These are phyloP conservation scores for Heliornis fulica DNA, from an alignment of 2,113 vertebrate genomes.

Conservation along the genomic window DNA sequence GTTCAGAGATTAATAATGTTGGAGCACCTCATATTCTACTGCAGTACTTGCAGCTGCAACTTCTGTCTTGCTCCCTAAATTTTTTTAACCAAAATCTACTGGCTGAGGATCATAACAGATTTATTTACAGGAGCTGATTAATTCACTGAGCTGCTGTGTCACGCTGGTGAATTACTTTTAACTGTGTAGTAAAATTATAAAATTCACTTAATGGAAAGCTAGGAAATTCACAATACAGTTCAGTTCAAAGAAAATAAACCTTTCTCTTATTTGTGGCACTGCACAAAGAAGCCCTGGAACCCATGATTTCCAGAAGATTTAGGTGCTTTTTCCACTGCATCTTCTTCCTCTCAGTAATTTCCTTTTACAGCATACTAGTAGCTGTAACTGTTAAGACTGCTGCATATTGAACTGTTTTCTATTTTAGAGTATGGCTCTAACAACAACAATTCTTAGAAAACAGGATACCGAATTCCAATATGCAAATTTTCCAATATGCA, in stretches of 20 bases:
- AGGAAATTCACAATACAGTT: neutral
- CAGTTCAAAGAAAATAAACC: neutral
- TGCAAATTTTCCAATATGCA: neutral
- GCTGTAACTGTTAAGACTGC: neutral
- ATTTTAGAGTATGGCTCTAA: neutral
- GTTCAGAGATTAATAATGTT: neutral
- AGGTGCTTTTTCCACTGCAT: neutral
- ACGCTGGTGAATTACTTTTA: neutral
- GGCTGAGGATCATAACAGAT: neutral
- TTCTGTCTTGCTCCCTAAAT: neutral
- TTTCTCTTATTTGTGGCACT: neutral
- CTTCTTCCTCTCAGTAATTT: neutral
- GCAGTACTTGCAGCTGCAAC: neutral
- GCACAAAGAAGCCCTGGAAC: neutral
- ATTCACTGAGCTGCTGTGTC: neutral
- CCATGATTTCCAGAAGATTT: neutral
- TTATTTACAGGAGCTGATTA: neutral
- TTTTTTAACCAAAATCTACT: neutral
- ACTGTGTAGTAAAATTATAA: neutral
- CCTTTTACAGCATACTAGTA: neutral
- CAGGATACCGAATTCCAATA: neutral
- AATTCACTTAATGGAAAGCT: neutral
- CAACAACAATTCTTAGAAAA: neutral
- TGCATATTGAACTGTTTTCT: neutral
- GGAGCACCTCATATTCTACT: neutral